Base-by-base conservation (phyloP, 2,888 invertebrate species). In the Rhagium mordax region DNA sequence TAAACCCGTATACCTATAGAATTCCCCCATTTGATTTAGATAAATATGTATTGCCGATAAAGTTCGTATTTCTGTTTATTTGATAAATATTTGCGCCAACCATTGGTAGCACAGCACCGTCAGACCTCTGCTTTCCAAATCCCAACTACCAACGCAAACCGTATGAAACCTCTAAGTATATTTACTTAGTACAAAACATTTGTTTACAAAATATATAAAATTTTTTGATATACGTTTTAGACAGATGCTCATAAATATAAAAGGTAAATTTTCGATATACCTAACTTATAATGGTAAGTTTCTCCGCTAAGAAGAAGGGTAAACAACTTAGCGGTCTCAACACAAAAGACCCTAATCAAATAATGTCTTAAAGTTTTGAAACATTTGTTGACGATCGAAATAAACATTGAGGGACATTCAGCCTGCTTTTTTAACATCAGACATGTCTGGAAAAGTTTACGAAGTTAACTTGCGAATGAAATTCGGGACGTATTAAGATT, bases 341-440 rank as follows among this genome's bases (percentile, higher is more conserved):
- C 68, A 74, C 75, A 75, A 78, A 78, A 74, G 74, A 59, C 65
- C 75, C 72, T 76, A 70, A 74, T 75, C 77, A 75, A 77, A 77
- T 70, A 77, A 49, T 48, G 60, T 74, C 59, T 74, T 65, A 67
- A 74, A 75, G 69, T 71, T 74, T 71, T 61, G 68, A 65, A 71
- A 74, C 74, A 71, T 65, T 69, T 69, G 74, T 71, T 69, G 59
- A 69, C 60, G 64, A 71, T 64, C 61, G 41, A 68, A 55, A 48
- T 27, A 64, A 65, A 66, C 51, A 33, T 55, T 62, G 64, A 47
- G n/a, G 64, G 64, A 66, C 64, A 69, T 68, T 47, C 49, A 13
- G 48, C 24, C 27, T n/a, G 33, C 33, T 29, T 51, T 64, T 24
- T 61, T 33, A 41, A 20, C 21, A n/a, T 41, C 33, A 33, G 33